These are phyloP conservation scores for Leptocoma aspasia DNA, from an alignment of 2,113 vertebrate genomes.

Conservation along the genomic window DNA sequence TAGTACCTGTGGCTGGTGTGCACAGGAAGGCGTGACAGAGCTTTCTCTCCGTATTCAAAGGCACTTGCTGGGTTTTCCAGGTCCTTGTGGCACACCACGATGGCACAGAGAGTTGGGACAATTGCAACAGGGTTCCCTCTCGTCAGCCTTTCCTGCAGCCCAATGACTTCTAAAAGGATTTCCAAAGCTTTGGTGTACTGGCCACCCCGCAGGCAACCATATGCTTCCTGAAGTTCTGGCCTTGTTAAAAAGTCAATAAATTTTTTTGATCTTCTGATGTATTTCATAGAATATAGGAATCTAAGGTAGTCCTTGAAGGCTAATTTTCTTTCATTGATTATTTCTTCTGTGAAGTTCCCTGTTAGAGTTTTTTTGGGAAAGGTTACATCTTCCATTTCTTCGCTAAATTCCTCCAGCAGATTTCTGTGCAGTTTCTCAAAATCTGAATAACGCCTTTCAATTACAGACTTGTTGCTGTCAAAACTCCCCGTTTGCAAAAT, in stretches of 20 bases:
- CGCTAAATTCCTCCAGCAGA: slow-evolving; percentile 79
- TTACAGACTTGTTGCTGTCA: slow-evolving; percentile 76
- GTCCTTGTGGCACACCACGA: slow-evolving; percentile 86
- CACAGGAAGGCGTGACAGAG: slow-evolving; percentile 68
- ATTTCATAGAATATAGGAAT: slow-evolving; percentile 74
- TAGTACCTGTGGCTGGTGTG: slow-evolving; percentile 75
- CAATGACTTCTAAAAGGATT: slow-evolving; percentile 70
- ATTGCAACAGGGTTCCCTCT: slow-evolving; percentile 67
- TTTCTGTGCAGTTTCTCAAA: slow-evolving; percentile 82
- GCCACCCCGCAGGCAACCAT: slow-evolving; percentile 83
- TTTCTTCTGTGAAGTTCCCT: slow-evolving; percentile 81
- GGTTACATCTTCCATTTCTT: slow-evolving; percentile 87
- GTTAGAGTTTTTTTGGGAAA: slow-evolving; percentile 83
- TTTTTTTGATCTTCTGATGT: slow-evolving; percentile 71
- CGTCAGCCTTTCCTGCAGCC: slow-evolving; percentile 83
- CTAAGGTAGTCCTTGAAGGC: slow-evolving; percentile 87
- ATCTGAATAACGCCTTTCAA: slow-evolving; percentile 89
- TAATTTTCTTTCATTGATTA: slow-evolving; percentile 80
- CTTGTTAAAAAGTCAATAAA: slow-evolving; percentile 83
- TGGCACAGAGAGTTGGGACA: slow-evolving; percentile 82
- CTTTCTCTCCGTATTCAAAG: slow-evolving; percentile 77
- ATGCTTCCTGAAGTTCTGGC: slow-evolving; percentile 78
- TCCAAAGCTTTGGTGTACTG: slow-evolving; percentile 79
- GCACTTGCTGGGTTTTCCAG: slow-evolving; percentile 76
- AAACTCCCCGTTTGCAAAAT: slow-evolving; percentile 91